These are phyloP conservation scores for Xiphias gladius DNA, from an alignment of 2,113 vertebrate species.

Conservation along the genomic window DNA sequence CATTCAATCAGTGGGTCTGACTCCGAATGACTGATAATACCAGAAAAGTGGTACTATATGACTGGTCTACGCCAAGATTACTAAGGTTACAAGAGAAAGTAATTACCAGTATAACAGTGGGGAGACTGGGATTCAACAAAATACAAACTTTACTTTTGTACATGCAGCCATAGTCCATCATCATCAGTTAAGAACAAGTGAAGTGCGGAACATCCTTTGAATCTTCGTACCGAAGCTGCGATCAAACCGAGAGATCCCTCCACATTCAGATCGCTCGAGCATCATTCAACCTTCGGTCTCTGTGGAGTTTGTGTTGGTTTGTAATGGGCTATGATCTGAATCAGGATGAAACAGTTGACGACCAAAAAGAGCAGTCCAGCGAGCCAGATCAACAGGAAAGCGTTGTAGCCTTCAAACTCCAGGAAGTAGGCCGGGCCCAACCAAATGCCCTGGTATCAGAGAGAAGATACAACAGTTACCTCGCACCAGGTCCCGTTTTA, in stretches of 20 bases:
- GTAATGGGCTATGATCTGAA: slow-evolving; percentile 92
- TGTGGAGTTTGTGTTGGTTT: slow-evolving; percentile 52
- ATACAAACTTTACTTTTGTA: slow-evolving; percentile 22
- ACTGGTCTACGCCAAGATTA: slow-evolving; percentile 3
- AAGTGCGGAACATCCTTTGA: not conserved
- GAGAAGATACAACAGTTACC: not conserved
- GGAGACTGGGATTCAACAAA: slow-evolving; percentile 3
- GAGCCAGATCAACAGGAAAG: slow-evolving; percentile 91
- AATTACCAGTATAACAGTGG: not conserved
- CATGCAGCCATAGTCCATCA: not conserved
- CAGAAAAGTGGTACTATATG: not conserved
- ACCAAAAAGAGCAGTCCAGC: slow-evolving; percentile 91
- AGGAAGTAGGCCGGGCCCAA: slow-evolving; percentile 90
- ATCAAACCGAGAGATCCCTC: not conserved
- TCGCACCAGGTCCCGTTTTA: not conserved
- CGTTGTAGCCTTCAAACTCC: slow-evolving; percentile 93
- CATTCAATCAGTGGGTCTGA: slow-evolving; percentile 38
- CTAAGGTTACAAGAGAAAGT: not conserved
- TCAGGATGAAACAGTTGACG: slow-evolving; percentile 89
- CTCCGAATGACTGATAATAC: slow-evolving; percentile 18
- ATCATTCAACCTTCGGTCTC: slow-evolving; percentile 73
- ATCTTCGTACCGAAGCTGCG: not conserved
- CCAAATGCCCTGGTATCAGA: slow-evolving; percentile 88
- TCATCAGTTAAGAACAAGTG: not conserved
- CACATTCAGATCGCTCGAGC: not conserved